These are phyloP conservation scores for Halyomorpha halys DNA, from an alignment of 1,140 invertebrate genomes.

Conservation along the genomic window DNA sequence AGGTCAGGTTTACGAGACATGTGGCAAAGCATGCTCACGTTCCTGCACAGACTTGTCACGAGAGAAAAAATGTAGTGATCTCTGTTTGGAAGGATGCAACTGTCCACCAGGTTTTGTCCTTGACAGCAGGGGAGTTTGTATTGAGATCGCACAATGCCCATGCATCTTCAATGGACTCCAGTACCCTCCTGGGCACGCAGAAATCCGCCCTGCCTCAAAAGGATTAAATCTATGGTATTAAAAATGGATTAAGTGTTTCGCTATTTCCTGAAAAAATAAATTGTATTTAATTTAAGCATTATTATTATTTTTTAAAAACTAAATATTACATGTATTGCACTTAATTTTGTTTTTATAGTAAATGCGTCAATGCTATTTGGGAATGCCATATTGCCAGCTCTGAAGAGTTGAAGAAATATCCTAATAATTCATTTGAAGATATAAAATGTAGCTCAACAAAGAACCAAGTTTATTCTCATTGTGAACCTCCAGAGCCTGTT, in stretches of 20 bases:
- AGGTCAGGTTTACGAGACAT: conserved; percentile 68
- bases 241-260: too few relatives aligned
- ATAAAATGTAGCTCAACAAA: conserved; percentile 46
- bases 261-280: too few relatives aligned
- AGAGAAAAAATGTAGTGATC: conserved; percentile 39
- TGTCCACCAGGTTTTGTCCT: conserved; percentile 68
- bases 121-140: conserved; percentile 57
- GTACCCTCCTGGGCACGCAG: conserved; percentile 62
- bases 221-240: conserved; percentile 55
- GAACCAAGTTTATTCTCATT: conserved; percentile 63
- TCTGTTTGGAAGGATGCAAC: conserved; percentile 79
- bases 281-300: too few relatives aligned
- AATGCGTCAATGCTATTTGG: conserved; percentile 65
- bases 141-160: conserved; percentile 61
- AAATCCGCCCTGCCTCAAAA: conserved; percentile 53
- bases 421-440: conserved; percentile 43
- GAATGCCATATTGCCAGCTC: conserved; percentile 52
- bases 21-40: conserved; percentile 60
- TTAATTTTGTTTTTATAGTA: conserved; percentile 43
- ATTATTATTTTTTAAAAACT: background rate
- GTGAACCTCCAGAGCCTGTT: conserved; percentile 56
- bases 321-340: too few relatives aligned
- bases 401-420: conserved; percentile 50
- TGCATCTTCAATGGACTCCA: conserved; percentile 61
- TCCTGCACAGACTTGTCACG: conserved; percentile 53